Conservation (phyloP, 2,113 vertebrate genomes). For the Odocoileus virginianus region DNA sequence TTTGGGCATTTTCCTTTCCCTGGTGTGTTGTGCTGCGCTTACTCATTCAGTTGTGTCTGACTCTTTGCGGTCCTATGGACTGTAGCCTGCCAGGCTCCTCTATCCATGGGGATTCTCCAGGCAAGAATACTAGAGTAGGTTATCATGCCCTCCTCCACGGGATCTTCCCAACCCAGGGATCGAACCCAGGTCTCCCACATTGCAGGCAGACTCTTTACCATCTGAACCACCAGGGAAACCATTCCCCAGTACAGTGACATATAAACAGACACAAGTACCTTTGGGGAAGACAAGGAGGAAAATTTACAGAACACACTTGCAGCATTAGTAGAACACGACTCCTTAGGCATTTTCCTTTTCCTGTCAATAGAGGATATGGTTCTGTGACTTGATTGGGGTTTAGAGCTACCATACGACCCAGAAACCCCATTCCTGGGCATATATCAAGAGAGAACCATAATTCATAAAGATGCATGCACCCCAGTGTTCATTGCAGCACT, state of each 20-base stretch:
- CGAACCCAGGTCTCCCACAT: background rate
- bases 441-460: background rate
- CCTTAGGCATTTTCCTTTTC: background rate
- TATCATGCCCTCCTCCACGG: background rate
- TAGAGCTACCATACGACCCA: background rate
- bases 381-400: background rate
- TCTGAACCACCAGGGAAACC: background rate
- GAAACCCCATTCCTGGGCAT: background rate
- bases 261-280: background rate
- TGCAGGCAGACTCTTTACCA: background rate
- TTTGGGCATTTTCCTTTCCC: background rate
- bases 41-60: accelerated
- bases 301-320: background rate
- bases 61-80: background rate
- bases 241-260: background rate
- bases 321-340: background rate
- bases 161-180: background rate
- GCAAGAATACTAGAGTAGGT: background rate
- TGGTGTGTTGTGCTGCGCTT: background rate
- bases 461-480: background rate
- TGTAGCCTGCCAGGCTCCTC: background rate
- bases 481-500: background rate
- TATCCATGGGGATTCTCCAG: background rate
- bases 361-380: background rate
- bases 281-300: background rate